Conservation (phyloP, 1,140 invertebrate species). For the Reticulitermes speratus region DNA sequence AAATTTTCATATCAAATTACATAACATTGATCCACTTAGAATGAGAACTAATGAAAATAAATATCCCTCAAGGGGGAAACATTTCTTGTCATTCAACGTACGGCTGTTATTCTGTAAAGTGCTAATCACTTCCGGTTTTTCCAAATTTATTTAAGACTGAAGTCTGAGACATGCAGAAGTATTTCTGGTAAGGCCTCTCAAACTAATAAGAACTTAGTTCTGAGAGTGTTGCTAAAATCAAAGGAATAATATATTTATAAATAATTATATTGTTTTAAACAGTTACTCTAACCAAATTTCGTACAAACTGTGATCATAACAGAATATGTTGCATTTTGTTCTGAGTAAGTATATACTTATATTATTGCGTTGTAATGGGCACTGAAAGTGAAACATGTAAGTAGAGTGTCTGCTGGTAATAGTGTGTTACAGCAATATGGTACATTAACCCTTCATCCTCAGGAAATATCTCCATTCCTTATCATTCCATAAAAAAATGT, state of each 20-base stretch:
- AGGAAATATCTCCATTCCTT: background rate
- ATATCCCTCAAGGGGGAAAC: no score
- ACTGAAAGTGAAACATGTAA: background rate
- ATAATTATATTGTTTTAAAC: background rate
- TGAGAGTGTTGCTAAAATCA: background rate
- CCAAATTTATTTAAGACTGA: background rate
- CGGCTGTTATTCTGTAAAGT: no score
- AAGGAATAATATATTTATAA: background rate
- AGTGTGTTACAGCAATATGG: background rate
- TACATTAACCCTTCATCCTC: background rate
- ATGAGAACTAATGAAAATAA: no score
- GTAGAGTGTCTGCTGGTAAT: background rate
- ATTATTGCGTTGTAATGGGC: no score
- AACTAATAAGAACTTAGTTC: background rate
- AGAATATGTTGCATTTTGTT: background rate
- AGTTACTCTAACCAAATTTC: background rate
- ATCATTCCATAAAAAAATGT: background rate
- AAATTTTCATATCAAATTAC: no score
- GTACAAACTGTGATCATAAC: background rate
- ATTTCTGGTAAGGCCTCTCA: background rate
- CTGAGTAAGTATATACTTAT: background rate
- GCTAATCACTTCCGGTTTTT: background rate
- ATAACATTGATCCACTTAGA: no score
- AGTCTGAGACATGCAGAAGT: background rate
- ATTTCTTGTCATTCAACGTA: no score